A percentile compares a stretch with the other conserved stretches of the same genome.
phyloP scores from a whole-genome alignment of 2,113 vertebrate species.

The Falcunculus frontatus region DNA sequence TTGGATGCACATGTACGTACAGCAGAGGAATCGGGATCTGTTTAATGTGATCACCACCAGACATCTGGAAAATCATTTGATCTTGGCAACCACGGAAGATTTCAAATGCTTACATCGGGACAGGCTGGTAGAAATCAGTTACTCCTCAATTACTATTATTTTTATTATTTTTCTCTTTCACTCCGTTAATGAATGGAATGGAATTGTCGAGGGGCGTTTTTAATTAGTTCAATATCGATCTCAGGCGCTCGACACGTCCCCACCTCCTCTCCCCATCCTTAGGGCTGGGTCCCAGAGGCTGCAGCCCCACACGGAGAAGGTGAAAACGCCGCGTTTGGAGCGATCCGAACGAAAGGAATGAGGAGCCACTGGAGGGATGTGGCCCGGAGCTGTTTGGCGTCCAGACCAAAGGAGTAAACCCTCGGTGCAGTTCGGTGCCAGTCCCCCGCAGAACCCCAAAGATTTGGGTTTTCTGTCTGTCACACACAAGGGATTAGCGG shows the following conservation, averaged over 20 bases:
- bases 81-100: slow-evolving; percentile 66
- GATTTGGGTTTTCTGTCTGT: background rate
- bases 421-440: background rate
- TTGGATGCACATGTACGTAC: background rate
- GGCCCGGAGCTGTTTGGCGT: background rate
- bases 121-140: slow-evolving; percentile 63
- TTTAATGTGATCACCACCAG: slow-evolving; percentile 64
- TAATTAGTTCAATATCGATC: background rate
- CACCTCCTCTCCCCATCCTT: background rate
- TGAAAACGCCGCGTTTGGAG: background rate
- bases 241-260: background rate
- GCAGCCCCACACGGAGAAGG: background rate
- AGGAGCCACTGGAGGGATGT: background rate
- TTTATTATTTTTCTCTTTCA: background rate
- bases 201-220: background rate
- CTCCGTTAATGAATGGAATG: background rate
- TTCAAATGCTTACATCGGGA: slow-evolving; percentile 51
- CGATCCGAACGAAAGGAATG: background rate
- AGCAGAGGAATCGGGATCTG: slow-evolving; percentile 36
- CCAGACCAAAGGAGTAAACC: background rate
- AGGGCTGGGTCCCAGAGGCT: background rate
- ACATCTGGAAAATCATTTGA: slow-evolving; percentile 75
- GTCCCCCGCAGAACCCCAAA: background rate
- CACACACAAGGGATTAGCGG: background rate
- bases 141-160: background rate